Conservation (phyloP, 1,140 invertebrate genomes). For the Tenebrio molitor region DNA sequence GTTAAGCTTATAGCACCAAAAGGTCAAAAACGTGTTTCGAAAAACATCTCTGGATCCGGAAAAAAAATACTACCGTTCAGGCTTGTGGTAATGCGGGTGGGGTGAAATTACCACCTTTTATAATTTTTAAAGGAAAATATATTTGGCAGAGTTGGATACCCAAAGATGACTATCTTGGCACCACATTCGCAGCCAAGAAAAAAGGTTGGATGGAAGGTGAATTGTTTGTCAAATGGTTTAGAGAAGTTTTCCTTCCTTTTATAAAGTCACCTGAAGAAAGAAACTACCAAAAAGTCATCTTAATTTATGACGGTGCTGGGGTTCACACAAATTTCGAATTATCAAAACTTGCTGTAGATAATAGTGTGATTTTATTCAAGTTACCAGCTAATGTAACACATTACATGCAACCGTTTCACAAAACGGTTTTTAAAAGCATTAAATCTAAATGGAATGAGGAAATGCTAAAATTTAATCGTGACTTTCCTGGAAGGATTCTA, state of each 20-base stretch:
- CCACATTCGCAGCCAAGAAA: too few species aligned
- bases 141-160: too few species aligned
- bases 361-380: constrained; percentile 21
- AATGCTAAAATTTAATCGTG: neutral
- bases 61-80: too few species aligned
- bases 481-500: neutral
- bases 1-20: too few species aligned
- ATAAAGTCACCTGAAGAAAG: neutral
- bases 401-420: constrained; percentile 18
- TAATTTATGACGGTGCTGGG: constrained; percentile 6
- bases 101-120: too few species aligned
- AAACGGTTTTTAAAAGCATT: neutral
- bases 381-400: constrained; percentile 15
- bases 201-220: constrained; percentile 6
- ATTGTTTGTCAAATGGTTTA: neutral
- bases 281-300: neutral
- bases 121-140: too few species aligned
- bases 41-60: too few species aligned
- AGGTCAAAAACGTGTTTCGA: too few species aligned
- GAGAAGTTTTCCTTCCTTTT: neutral
- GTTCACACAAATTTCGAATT: constrained; percentile 1
- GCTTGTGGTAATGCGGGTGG: too few species aligned
- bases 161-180: too few species aligned
- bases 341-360: constrained; percentile 3
- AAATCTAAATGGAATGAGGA: constrained; percentile 2